These are phyloP conservation scores for Scaptomyza caliginosa DNA, from an alignment of 2,888 invertebrate species.

Conservation along the genomic window DNA sequence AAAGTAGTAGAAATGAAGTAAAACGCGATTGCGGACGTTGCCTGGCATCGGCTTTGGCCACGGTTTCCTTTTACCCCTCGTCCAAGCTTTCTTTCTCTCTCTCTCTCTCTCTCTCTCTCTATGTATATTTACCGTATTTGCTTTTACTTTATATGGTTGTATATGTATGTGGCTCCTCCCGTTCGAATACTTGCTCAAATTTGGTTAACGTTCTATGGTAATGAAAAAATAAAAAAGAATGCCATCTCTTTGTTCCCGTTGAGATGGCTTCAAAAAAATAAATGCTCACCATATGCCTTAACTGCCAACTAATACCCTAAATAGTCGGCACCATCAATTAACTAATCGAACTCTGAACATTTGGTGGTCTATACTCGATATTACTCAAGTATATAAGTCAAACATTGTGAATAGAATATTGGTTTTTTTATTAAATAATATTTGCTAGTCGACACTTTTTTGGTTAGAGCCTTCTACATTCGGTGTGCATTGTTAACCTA, in stretches of 20 bases:
- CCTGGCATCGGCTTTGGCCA: conserved; percentile 56
- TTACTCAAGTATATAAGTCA: too few species aligned
- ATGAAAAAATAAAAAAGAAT: conserved; percentile 11
- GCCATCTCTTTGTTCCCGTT: conserved; percentile 39
- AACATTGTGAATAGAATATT: too few species aligned
- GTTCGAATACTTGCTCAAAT: conserved; percentile 33
- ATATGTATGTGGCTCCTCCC: conserved; percentile 35
- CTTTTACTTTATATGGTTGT: conserved; percentile 42
- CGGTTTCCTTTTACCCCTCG: conserved; percentile 30
- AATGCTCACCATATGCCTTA: conserved; percentile 23
- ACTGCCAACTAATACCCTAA: conserved; percentile 26
- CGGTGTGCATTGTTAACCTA: neutral
- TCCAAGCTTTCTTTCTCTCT: neutral
- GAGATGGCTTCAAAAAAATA: conserved; percentile 44
- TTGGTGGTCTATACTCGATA: too few species aligned
- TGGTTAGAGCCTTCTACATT: neutral
- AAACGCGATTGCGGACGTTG: conserved; percentile 71
- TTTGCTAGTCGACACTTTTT: neutral
- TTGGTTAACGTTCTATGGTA: conserved; percentile 37
- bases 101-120: neutral
- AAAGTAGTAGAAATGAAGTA: neutral
- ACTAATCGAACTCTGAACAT: neutral
- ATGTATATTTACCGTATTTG: conserved; percentile 56
- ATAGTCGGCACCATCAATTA: neutral
- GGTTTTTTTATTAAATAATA: too few species aligned